These are phyloP conservation scores for Strigamia crassipes DNA, from an alignment of 2,888 invertebrate genomes.

Conservation along the genomic window DNA sequence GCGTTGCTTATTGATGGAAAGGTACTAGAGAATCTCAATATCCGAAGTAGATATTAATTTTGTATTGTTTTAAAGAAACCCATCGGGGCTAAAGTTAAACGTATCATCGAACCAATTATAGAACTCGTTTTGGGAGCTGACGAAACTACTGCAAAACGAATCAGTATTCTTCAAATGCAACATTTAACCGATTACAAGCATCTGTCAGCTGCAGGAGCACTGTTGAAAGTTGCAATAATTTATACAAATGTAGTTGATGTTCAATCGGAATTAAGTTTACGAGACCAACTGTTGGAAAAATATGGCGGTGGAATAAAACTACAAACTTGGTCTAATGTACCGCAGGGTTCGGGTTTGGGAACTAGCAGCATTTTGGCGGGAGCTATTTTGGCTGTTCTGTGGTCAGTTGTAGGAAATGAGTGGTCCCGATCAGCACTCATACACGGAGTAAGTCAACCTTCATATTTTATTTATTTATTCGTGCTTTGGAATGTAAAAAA, in stretches of 20 bases:
- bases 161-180: constrained; percentile 53
- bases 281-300: constrained; percentile 54
- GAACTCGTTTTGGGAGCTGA: constrained; percentile 9
- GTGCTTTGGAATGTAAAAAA: no score
- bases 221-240: constrained; percentile 62
- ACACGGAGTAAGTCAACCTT: constrained; percentile 59
- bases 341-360: constrained; percentile 64
- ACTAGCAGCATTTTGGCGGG: constrained; percentile 65
- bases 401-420: constrained; percentile 58
- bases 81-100: constrained; percentile 60
- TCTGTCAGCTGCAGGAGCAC: constrained; percentile 60
- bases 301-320: constrained; percentile 61
- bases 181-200: constrained; percentile 60
- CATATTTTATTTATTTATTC: no score
- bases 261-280: constrained; percentile 50
- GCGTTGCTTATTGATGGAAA: constrained; percentile 62
- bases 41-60: no score
- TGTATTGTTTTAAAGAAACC: constrained; percentile 56
- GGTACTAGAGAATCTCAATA: constrained; percentile 44
- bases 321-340: constrained; percentile 61
- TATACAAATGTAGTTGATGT: constrained; percentile 59
- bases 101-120: constrained; percentile 56
- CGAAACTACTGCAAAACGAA: neutral
- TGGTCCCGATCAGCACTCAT: constrained; percentile 58
- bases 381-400: constrained; percentile 61